These are phyloP conservation scores for Balanococcus diminutus DNA, from an alignment of 2,888 invertebrate genomes.

Conservation along the genomic window DNA sequence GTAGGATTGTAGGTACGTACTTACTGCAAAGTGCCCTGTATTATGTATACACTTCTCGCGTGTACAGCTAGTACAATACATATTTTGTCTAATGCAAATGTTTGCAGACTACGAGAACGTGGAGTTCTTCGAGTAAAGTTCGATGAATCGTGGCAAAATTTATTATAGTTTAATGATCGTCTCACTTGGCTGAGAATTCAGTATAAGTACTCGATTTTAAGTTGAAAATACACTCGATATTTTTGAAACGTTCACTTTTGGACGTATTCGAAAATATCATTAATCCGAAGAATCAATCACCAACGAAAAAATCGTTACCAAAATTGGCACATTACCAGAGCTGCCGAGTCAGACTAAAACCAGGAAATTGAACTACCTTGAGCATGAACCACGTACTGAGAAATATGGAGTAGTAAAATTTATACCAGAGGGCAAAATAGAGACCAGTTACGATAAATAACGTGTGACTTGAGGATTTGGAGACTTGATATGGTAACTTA, in stretches of 20 bases:
- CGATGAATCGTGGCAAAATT: too few species aligned
- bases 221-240: background rate
- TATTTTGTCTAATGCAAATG: background rate
- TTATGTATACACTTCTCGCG: background rate
- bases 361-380: background rate
- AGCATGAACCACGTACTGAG: background rate
- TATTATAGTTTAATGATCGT: too few species aligned
- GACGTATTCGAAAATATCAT: background rate
- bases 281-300: background rate
- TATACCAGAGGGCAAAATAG: background rate
- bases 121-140: background rate
- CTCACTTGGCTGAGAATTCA: too few species aligned
- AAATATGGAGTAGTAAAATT: background rate
- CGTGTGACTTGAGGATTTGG: background rate
- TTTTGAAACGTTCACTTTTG: background rate
- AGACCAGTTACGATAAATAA: background rate
- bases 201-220: too few species aligned
- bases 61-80: too few species aligned
- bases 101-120: background rate
- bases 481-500: too few species aligned
- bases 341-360: background rate
- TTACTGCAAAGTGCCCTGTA: background rate
- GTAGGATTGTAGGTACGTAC: too few species aligned
- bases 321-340: background rate
- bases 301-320: background rate